Base-by-base conservation (phyloP, 2,113 vertebrate genomes). In the Oncorhynchus mykiss region DNA sequence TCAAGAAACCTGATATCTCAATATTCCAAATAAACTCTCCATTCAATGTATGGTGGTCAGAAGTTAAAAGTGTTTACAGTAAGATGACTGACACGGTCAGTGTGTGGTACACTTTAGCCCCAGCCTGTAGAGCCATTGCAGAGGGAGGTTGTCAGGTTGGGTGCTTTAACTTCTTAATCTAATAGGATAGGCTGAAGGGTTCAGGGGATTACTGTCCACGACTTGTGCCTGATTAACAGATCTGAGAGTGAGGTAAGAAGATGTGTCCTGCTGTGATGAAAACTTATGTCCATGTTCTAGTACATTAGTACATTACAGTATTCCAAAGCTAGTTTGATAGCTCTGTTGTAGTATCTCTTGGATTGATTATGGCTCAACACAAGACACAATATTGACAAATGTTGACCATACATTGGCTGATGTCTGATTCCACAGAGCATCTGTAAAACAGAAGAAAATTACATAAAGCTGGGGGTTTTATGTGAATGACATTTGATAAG, bases 201-300 rank as follows among this genome's bases (percentile, higher is more conserved):
- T 86, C 73, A 57, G 79, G 83, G 87, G 89, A 90, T 90, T 89
- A 91, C 82, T 77, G 86, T 85, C 77, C 81, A 89, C 88, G 88
- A 89, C 82, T 84, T 85, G 85, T 80, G 83, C 75, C 84, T 90
- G 90, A 92, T 92, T 91, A 92, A 80, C 90, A 82, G 51, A 54
- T 54, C 51, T 54, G 88, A 91, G 90, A 91, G 92, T 90, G 92
- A 90, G 88, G 76, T 90, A 91, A 92, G 88, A 82, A 88, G 90
- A 91, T 86, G 89, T 87, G 78, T 74, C 85, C 82, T 70, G 86
- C 88, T 88, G 86, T 77, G 87, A 88, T 88, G 82, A 87, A 89
- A 85, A 88, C 89, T 90, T 87, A 87, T 90, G 91, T 77, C 75
- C 51, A 78, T 80, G 84, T 85, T 88, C 70, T 76, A 84, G 80